Percentiles rank a stretch among this genome's conserved stretches.
Conservation (phyloP, 2,888 invertebrate genomes). For the Chrysolina americana region DNA sequence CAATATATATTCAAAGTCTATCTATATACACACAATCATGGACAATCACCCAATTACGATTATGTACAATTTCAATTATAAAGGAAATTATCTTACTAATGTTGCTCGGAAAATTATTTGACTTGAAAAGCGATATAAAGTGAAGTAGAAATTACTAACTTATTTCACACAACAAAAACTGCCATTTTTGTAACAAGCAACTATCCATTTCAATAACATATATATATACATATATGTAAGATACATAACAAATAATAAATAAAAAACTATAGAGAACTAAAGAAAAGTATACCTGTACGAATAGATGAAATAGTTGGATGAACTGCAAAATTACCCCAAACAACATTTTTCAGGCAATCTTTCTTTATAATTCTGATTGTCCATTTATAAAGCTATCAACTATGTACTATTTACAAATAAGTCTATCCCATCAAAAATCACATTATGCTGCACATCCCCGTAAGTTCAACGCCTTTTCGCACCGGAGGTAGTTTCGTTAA, state of each 20-base stretch:
- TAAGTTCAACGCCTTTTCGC: conserved; percentile 83
- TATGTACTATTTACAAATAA: conserved; percentile 40
- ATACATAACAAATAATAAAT: neutral
- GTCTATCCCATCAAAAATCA: conserved; percentile 66
- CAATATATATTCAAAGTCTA: conserved; percentile 3
- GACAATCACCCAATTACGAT: neutral
- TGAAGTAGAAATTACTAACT: neutral
- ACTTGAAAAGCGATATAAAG: neutral
- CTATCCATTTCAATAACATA: too few species aligned
- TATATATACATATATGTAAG: too few species aligned
- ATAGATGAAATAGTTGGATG: neutral
- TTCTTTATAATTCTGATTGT: neutral
- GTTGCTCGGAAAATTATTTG: neutral
- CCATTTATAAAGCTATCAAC: neutral
- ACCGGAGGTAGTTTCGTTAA: conserved; percentile 82
- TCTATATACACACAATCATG: neutral
- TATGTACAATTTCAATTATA: neutral
- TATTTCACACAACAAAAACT: too few species aligned
- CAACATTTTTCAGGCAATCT: neutral
- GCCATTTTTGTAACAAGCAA: too few species aligned
- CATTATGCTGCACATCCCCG: conserved; percentile 91
- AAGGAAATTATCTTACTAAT: neutral
- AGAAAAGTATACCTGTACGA: too few species aligned
- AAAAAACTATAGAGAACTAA: too few species aligned
- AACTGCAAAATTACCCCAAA: neutral